Evolutionary conservation across 1,140 invertebrate genomes (phyloP), one percentile per base, ranked within the genome.

Genomic region (Globodera rostochiensis): DNA sequence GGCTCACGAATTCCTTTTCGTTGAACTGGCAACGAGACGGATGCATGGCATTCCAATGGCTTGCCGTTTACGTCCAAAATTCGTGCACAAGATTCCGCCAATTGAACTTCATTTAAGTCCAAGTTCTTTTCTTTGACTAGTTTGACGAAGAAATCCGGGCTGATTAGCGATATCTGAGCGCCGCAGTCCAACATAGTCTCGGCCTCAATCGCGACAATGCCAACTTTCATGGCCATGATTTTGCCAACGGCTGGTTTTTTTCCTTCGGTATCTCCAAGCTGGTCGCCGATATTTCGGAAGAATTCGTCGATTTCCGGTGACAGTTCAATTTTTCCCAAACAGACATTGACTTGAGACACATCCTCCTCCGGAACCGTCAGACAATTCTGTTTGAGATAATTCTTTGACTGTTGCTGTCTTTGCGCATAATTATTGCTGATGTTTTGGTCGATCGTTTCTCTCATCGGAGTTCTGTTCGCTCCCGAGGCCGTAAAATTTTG

Each of bases 61-160:
- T 36, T 36, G 25, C 74, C 74, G 53, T 76, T 76, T 2, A 76
- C 74, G 36, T 76, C 74, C 1, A 53, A n/a, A 60, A 76, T 15
- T 6, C 53, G 46, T 15, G 49, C 50, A 21, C 45, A 57, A 4
- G n/a, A 11, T 70, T 45, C 8, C 67, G 5, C 2, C 4, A n/a
- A n/a, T 70, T 70, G 1, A 45, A 45, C 11, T 8, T 11, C 9
- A 9, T 7, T n/a, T 1, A 70, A 70, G n/a, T 70, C 67, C n/a
- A 70, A 45, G 19, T 70, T 70, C n/a, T 21, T 70, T 19, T 70
- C 67, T 70, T 25, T 25, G 7, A 70, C 67, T n/a, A 70, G 7
- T 45, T 70, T 11, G 67, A 11, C 7, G 8, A 70, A n/a, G 8
- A 70, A 70, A 21, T 45, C n/a, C 8, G 67, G 8, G 5, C 36